Conservation (phyloP, 2,113 vertebrate genomes). For the Zosterops lateralis region DNA sequence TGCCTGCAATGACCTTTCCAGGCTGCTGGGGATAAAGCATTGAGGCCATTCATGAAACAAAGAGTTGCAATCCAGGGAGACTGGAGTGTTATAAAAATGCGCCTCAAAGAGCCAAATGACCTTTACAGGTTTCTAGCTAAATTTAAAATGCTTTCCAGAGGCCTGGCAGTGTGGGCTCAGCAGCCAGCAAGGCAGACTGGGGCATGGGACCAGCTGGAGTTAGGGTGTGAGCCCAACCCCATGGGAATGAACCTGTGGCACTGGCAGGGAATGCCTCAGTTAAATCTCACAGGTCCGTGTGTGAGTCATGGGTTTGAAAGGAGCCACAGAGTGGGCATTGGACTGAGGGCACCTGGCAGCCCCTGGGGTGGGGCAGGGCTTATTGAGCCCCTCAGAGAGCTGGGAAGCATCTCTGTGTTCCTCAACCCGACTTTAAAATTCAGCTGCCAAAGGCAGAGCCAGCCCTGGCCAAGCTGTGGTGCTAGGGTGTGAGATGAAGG, state of each 20-base stretch:
- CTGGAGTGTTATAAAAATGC: constrained; percentile 56
- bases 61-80: constrained; percentile 44
- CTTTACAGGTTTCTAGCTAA: constrained; percentile 61
- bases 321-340: background rate
- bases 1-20: constrained; percentile 66
- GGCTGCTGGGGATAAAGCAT: constrained; percentile 30
- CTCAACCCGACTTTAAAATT: background rate
- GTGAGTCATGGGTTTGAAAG: rapidly evolving
- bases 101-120: constrained; percentile 63
- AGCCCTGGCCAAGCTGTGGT: background rate
- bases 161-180: background rate
- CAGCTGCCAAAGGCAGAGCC: background rate
- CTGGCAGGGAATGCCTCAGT: background rate
- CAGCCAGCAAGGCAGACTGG: background rate
- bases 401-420: background rate
- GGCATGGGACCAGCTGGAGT: background rate
- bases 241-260: background rate
- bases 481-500: too few species aligned
- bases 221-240: background rate
- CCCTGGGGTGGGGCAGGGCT: rapidly evolving
- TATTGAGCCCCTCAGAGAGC: background rate
- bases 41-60: constrained; percentile 46
- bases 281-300: background rate
- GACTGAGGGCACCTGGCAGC: background rate
- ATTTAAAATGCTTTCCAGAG: constrained; percentile 51